Conservation (phyloP, 1,140 invertebrate species). For the Lordiphosa clarofinis region DNA sequence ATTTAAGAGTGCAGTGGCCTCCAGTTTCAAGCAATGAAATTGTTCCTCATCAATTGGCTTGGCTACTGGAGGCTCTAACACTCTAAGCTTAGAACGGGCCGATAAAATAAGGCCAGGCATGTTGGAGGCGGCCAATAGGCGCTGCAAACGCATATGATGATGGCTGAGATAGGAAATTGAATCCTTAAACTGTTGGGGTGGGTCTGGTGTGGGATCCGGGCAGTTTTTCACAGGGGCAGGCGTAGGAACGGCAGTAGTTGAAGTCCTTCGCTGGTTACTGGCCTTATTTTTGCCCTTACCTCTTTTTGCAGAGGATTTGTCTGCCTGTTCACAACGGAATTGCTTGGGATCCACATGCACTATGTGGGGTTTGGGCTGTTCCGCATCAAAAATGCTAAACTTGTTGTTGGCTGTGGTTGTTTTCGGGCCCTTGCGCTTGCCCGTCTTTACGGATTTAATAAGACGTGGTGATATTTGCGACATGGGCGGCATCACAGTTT, state of each 20-base stretch:
- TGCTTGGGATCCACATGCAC: conserved; percentile 27
- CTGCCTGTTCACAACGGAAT: conserved; percentile 1
- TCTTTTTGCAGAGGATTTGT: background rate
- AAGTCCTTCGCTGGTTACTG: background rate
- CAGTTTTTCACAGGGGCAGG: too few relatives aligned
- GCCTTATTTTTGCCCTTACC: conserved; percentile 7
- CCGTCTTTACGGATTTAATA: conserved; percentile 16
- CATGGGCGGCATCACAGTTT: background rate
- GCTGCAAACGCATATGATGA: conserved; percentile 36
- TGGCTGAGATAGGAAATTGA: conserved; percentile 31
- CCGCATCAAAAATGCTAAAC: conserved; percentile 30
- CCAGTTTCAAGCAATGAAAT: conserved; percentile 36
- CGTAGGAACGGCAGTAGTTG: conserved; percentile 3
- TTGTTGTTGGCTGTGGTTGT: conserved; percentile 23
- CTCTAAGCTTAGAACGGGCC: background rate
- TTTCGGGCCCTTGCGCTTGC: conserved; percentile 10
- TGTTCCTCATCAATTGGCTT: conserved; percentile 30
- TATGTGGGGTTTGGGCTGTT: conserved; percentile 43
- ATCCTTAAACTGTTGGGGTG: conserved; percentile 12
- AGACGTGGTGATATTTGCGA: conserved; percentile 35
- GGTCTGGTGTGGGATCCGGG: too few relatives aligned
- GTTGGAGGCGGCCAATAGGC: conserved; percentile 32
- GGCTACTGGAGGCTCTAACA: background rate
- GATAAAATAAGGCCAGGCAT: background rate
- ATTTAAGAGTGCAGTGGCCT: conserved; percentile 40